phyloP scores from a whole-genome alignment of 1,140 invertebrate species.

The Nephila pilipes region DNA sequence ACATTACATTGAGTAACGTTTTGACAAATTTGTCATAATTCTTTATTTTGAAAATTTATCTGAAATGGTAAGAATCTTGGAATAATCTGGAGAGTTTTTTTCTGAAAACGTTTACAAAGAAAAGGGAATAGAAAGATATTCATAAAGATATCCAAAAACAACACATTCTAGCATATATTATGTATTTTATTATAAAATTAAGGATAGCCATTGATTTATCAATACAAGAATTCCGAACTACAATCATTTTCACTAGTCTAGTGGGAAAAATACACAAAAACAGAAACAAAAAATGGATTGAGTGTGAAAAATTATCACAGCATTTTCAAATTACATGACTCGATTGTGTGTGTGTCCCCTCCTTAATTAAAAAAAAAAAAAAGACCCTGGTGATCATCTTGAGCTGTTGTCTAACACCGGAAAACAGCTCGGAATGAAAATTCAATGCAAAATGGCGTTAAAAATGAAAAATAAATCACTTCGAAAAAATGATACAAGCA shows the following conservation, averaged over 20 bases:
- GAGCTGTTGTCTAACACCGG: background rate
- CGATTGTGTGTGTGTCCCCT: background rate
- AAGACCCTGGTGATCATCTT: conserved; percentile 23
- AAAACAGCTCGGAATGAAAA: conserved; percentile 4
- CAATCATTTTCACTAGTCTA: conserved; percentile 27
- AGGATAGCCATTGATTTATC: conserved; percentile 48
- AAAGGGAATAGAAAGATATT: background rate
- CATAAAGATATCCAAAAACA: background rate
- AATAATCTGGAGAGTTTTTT: too few relatives aligned
- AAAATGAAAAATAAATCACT: conserved; percentile 43
- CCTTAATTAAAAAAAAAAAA: background rate
- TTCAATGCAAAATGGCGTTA: conserved; percentile 8
- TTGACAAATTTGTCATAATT: too few relatives aligned
- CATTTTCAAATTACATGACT: conserved; percentile 65
- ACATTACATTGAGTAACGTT: too few relatives aligned
- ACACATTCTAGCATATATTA: conserved; percentile 61
- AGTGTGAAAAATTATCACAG: conserved; percentile 71
- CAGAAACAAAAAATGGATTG: conserved; percentile 8
- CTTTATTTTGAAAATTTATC: too few relatives aligned
- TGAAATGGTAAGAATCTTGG: too few relatives aligned
- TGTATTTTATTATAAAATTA: conserved; percentile 74
- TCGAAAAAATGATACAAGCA: conserved; percentile 14
- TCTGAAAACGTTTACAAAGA: background rate
- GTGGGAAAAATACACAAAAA: conserved; percentile 21
- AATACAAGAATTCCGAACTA: background rate